Evolutionary conservation across 2,797 vertebrate genomes (phyloP).

Genomic region (Centroberyx gerrardi): DNA sequence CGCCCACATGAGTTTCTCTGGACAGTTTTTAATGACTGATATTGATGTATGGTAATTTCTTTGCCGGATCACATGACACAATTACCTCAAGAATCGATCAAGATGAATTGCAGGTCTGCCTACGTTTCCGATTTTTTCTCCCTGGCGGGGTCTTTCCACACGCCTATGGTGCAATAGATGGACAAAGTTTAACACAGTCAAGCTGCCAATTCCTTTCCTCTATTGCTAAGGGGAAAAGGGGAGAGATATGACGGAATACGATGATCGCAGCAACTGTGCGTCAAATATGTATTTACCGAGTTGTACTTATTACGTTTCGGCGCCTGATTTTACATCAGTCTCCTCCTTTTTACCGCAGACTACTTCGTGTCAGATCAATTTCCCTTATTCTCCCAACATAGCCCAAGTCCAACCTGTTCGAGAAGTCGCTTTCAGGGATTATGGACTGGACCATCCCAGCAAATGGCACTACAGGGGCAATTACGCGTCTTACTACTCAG

Average conservation of each 20-base stretch:
- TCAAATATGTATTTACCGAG: constrained; percentile 98
- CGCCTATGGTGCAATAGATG: constrained; percentile 95
- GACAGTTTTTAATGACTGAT: constrained; percentile 93
- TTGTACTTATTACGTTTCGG: constrained; percentile 97
- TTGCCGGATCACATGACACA: constrained; percentile 99
- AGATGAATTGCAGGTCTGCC: constrained; percentile 99
- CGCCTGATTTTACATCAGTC: constrained; percentile 96
- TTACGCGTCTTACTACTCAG: constrained; percentile 95
- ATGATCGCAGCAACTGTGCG: constrained; percentile 94
- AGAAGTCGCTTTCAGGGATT: constrained; percentile 98
- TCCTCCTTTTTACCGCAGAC: constrained; percentile 96
- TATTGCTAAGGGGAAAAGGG: constrained; percentile 80
- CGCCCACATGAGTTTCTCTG: constrained; percentile 84
- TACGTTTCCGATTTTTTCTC: constrained; percentile 97
- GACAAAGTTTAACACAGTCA: constrained; percentile 94
- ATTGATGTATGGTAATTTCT: constrained; percentile 99
- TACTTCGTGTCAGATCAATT: constrained; percentile 97
- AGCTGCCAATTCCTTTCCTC: constrained; percentile 81
- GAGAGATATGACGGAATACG: constrained; percentile 98
- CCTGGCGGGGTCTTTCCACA: constrained; percentile 92
- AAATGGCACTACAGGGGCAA: constrained; percentile 98
- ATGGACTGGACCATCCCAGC: constrained; percentile 94
- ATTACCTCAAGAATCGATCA: constrained; percentile 99
- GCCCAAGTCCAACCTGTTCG: constrained; percentile 96
- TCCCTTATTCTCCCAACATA: constrained; percentile 96